Percentiles rank a stretch among this genome's conserved stretches.
phyloP scores from a whole-genome alignment of 2,888 invertebrate genomes.

The Cotesia congregata region DNA sequence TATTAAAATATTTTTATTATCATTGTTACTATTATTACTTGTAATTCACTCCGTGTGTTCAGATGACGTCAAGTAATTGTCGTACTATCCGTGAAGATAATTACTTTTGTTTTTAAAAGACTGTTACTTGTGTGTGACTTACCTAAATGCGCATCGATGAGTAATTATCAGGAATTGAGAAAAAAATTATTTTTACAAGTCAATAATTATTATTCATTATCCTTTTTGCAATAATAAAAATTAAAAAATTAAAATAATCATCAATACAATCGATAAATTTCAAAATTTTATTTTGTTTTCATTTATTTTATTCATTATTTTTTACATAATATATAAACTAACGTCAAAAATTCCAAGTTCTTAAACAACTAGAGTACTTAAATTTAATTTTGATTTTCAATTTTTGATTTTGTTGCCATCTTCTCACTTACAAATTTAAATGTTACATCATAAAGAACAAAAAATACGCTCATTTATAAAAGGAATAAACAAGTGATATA shows the following conservation, averaged over 20 bases:
- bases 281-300: background rate
- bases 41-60: background rate
- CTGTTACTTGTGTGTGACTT: background rate
- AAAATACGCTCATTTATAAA: background rate
- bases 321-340: slow-evolving; percentile 40
- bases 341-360: slow-evolving; percentile 39
- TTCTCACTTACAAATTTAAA: slow-evolving; percentile 24
- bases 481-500: background rate
- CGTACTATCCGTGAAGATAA: background rate
- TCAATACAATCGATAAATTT: background rate
- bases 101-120: background rate
- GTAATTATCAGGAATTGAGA: background rate
- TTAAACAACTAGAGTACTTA: slow-evolving; percentile 40
- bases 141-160: background rate
- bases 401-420: slow-evolving; percentile 49
- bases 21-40: background rate
- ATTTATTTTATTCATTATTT: slow-evolving; percentile 8
- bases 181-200: background rate
- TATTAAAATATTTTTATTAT: background rate
- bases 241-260: slow-evolving; percentile 1
- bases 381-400: slow-evolving; percentile 53
- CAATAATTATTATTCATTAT: too few species aligned
- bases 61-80: background rate
- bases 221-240: background rate
- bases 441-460: background rate